Evolutionary conservation across 2,113 vertebrate genomes (phyloP).

Genomic region (Chamaea fasciata): DNA sequence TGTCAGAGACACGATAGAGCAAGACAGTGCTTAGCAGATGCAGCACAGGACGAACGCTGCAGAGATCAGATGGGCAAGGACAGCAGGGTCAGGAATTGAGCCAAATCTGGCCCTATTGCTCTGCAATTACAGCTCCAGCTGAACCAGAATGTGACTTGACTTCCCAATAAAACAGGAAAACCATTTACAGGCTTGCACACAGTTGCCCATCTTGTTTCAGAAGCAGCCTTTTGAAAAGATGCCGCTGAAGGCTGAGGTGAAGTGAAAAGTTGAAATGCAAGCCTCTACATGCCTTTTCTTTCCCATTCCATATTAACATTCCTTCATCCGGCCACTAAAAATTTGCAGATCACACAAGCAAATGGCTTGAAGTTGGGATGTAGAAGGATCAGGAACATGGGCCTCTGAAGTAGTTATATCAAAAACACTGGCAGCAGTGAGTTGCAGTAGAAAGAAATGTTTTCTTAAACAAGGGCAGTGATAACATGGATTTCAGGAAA

Average conservation of each 20-base stretch:
- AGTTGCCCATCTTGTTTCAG: not conserved
- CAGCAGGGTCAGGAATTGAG: accelerated
- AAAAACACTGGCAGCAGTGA: not conserved
- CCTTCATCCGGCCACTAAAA: not conserved
- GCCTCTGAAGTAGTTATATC: not conserved
- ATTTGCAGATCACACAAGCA: not conserved
- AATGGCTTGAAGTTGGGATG: not conserved
- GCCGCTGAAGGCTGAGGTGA: not conserved
- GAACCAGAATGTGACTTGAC: not conserved
- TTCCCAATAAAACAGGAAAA: not conserved
- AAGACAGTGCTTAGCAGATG: not conserved
- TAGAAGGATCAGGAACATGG: not conserved
- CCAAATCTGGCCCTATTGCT: not conserved
- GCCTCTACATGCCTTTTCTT: not conserved
- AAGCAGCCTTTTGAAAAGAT: not conserved
- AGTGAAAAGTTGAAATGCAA: not conserved
- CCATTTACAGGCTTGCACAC: not conserved
- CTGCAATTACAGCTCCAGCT: not conserved
- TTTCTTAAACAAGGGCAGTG: not conserved
- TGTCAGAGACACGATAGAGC: not conserved
- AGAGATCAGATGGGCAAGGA: not conserved
- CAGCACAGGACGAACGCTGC: not conserved
- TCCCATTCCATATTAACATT: not conserved
- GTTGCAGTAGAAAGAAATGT: not conserved
- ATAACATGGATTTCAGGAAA: not conserved